Percentiles rank a stretch among this genome's conserved stretches.
These are phyloP conservation scores for Chouioia cunea DNA, from an alignment of 2,888 invertebrate species.

Conservation along the genomic window DNA sequence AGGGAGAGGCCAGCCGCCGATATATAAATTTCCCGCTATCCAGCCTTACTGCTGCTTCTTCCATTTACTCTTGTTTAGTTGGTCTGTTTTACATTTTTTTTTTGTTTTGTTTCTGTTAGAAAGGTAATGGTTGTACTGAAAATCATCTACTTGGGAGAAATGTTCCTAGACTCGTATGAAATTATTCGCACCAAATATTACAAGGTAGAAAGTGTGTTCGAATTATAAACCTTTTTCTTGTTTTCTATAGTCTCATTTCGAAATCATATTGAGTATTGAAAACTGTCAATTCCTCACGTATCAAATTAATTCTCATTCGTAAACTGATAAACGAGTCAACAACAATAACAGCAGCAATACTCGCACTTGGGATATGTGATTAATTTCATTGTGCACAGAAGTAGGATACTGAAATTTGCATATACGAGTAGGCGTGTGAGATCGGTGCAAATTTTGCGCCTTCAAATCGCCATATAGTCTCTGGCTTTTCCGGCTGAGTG, in stretches of 20 bases:
- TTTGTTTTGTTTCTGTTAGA: neutral
- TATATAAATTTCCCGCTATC: conserved; percentile 29
- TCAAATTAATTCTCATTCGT: too few relatives aligned
- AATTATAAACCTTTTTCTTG: too few relatives aligned
- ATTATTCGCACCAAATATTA: conserved; percentile 9
- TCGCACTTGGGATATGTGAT: too few relatives aligned
- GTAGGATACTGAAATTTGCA: conserved; percentile 1
- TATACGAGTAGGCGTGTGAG: neutral
- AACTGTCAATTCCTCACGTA: too few relatives aligned
- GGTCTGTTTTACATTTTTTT: conserved; percentile 1
- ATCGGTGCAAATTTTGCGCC: too few relatives aligned
- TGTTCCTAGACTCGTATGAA: neutral
- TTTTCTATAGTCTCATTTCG: too few relatives aligned
- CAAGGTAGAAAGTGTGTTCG: too few relatives aligned
- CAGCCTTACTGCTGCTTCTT: conserved; percentile 8
- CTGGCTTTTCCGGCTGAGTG: neutral
- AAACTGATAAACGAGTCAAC: too few relatives aligned
- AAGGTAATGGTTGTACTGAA: conserved; percentile 21
- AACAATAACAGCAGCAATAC: too few relatives aligned
- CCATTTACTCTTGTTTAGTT: neutral
- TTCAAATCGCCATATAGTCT: neutral
- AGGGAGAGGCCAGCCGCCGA: conserved; percentile 10
- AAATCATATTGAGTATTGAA: too few relatives aligned
- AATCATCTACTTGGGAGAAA: conserved; percentile 15
- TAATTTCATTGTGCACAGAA: too few relatives aligned